phyloP scores from a whole-genome alignment of 1,140 invertebrate genomes.

The Adoxophyes honmai region DNA sequence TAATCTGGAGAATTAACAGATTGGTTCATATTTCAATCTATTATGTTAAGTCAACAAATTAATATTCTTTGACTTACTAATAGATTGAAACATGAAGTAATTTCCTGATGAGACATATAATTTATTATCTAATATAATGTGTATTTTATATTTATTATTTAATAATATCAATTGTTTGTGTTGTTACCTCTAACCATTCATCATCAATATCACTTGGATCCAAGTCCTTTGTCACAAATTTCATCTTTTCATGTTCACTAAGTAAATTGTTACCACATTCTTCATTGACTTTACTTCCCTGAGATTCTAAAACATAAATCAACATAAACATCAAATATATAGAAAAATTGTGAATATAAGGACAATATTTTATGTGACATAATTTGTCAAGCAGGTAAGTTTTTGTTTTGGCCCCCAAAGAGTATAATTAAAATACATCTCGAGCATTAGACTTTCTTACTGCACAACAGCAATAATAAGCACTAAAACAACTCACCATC shows the following conservation, averaged over 20 bases:
- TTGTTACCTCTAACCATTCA: conserved; percentile 18
- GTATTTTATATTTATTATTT: background rate
- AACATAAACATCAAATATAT: background rate
- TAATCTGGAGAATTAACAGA: too few relatives aligned
- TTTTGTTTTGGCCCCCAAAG: too few relatives aligned
- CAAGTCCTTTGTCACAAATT: background rate
- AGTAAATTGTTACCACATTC: too few relatives aligned
- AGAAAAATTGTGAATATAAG: too few relatives aligned
- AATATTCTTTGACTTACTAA: background rate
- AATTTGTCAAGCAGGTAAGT: too few relatives aligned
- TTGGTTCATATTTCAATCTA: too few relatives aligned
- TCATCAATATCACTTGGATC: conserved; percentile 20
- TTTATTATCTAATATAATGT: background rate
- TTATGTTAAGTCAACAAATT: background rate
- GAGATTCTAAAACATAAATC: too few relatives aligned
- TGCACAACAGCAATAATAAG: background rate
- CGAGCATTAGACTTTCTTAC: background rate
- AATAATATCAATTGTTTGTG: background rate
- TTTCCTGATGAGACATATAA: too few relatives aligned
- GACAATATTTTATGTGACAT: too few relatives aligned
- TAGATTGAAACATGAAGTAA: too few relatives aligned
- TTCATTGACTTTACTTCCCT: too few relatives aligned
- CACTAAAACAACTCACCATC: background rate
- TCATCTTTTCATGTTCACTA: too few relatives aligned
- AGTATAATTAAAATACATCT: background rate